These are phyloP conservation scores for Hipparchia sbordonii DNA, from an alignment of 2,888 invertebrate genomes.

Conservation along the genomic window DNA sequence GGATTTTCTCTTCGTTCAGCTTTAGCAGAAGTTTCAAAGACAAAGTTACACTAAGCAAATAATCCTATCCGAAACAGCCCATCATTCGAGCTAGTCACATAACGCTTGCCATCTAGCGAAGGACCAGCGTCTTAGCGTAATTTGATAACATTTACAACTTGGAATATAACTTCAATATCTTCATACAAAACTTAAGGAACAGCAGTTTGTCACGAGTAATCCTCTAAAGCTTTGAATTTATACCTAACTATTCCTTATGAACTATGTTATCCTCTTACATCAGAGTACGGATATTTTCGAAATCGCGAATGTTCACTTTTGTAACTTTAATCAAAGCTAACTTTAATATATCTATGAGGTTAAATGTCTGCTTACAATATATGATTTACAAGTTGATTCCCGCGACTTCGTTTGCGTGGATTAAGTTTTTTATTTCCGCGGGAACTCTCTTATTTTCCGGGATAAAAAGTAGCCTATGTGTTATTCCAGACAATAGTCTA, in stretches of 20 bases:
- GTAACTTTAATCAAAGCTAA: background rate
- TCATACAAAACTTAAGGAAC: conserved; percentile 38
- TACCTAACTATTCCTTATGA: conserved; percentile 39
- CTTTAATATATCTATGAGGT: too few relatives aligned
- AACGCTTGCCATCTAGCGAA: conserved; percentile 41
- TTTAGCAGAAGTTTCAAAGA: too few relatives aligned
- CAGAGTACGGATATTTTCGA: background rate
- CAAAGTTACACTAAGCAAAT: background rate
- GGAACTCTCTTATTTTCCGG: too few relatives aligned
- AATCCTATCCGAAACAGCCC: conserved; percentile 15
- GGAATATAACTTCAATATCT: conserved; percentile 41
- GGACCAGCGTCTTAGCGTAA: conserved; percentile 38
- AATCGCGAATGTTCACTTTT: background rate
- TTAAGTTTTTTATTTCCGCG: too few relatives aligned
- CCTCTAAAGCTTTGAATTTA: conserved; percentile 45
- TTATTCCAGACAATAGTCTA: too few relatives aligned
- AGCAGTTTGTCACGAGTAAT: conserved; percentile 45
- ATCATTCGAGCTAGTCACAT: conserved; percentile 22
- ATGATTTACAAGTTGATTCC: too few relatives aligned
- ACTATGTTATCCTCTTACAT: conserved; percentile 34
- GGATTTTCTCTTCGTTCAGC: too few relatives aligned
- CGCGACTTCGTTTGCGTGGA: too few relatives aligned
- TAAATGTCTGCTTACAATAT: too few relatives aligned
- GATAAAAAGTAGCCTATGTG: too few relatives aligned
- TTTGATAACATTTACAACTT: conserved; percentile 42